A percentile compares a stretch with the other conserved stretches of the same genome.
Evolutionary conservation across 92 coral and sea anemone genomes (phyloP).

Genomic region (Muricea muricata): DNA sequence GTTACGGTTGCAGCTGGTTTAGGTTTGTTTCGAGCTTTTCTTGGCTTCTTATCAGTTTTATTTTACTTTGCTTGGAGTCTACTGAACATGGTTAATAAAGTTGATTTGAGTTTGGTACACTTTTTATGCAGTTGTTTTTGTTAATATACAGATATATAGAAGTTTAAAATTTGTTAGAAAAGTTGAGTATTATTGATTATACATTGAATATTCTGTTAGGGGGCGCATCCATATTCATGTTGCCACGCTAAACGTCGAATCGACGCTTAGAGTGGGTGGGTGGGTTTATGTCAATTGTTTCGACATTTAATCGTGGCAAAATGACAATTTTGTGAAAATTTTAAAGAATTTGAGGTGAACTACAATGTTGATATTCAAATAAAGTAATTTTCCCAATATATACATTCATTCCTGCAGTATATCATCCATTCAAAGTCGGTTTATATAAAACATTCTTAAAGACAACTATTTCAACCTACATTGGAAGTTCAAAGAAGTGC

Average conservation of each 20-base stretch:
- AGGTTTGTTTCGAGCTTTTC: background rate
- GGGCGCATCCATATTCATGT: conserved; percentile 6
- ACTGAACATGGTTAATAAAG: background rate
- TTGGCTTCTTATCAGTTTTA: background rate
- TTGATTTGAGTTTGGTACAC: background rate
- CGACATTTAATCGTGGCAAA: background rate
- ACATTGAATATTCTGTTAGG: no score
- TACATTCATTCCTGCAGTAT: background rate
- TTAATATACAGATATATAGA: background rate
- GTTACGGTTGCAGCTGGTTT: background rate
- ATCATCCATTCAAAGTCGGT: background rate
- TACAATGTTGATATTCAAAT: background rate
- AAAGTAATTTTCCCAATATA: background rate
- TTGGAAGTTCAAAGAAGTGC: background rate
- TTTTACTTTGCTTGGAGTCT: background rate
- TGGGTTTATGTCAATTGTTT: background rate
- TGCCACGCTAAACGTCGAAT: background rate
- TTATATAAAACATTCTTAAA: background rate
- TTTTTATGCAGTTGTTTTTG: background rate
- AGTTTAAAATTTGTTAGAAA: no score
- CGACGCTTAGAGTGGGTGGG: conserved; percentile 2
- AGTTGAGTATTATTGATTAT: no score
- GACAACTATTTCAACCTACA: background rate
- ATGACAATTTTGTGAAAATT: background rate
- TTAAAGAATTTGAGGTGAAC: background rate